These are phyloP conservation scores for Dipodomys stephensi DNA, from an alignment of 2,113 vertebrate genomes.

Conservation along the genomic window DNA sequence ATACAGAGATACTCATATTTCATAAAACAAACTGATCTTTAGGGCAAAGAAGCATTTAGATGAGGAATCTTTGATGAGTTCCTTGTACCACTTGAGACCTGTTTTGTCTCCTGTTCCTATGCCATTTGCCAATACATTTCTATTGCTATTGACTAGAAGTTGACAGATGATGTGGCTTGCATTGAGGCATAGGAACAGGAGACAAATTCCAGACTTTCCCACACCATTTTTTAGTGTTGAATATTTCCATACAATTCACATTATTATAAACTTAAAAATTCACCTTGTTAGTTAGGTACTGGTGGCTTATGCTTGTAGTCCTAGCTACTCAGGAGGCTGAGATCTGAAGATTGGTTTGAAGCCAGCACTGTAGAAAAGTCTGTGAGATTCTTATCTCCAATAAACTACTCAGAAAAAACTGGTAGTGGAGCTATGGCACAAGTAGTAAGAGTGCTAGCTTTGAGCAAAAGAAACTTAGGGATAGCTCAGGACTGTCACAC, in stretches of 20 bases:
- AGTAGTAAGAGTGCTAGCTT: too few species aligned
- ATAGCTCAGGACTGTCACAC: too few species aligned
- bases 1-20: neutral
- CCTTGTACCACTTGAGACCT: neutral
- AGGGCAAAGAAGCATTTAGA: slow-evolving; percentile 5
- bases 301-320: too few species aligned
- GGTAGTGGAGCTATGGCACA: too few species aligned
- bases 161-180: neutral
- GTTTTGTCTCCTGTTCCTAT: neutral
- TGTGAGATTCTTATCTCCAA: too few species aligned
- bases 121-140: neutral
- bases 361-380: too few species aligned
- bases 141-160: neutral
- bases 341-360: too few species aligned
- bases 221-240: neutral
- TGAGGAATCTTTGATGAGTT: neutral
- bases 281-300: neutral
- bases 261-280: too few species aligned
- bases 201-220: neutral
- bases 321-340: too few species aligned
- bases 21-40: neutral
- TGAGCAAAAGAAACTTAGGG: too few species aligned
- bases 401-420: too few species aligned
- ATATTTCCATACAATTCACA: neutral
- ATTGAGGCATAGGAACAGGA: neutral